Evolutionary conservation across 2,888 invertebrate species (phyloP).

Genomic region (Tenthredo amoena): DNA sequence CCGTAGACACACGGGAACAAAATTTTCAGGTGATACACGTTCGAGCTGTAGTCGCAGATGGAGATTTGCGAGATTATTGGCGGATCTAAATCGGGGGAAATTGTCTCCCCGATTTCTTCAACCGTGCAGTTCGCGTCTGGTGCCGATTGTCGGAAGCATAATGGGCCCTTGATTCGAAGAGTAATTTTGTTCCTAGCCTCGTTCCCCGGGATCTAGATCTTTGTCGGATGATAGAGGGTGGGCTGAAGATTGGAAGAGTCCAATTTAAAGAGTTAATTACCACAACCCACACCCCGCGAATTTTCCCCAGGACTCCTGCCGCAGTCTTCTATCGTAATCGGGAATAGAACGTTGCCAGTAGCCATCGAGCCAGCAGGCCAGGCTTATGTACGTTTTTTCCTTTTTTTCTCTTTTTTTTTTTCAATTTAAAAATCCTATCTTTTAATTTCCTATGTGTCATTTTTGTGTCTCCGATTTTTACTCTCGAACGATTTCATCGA

Average conservation of each 20-base stretch:
- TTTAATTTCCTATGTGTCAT: conserved; percentile 76
- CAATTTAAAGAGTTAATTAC: conserved; percentile 73
- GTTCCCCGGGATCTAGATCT: conserved; percentile 23
- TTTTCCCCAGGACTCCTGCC: neutral
- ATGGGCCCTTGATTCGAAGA: conserved; percentile 34
- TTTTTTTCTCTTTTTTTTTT: conserved; percentile 65
- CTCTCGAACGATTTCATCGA: conserved; percentile 29
- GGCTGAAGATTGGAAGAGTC: conserved; percentile 55
- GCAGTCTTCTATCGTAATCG: conserved; percentile 11
- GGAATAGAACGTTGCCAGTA: conserved; percentile 21
- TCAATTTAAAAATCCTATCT: conserved; percentile 75
- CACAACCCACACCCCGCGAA: conserved; percentile 51
- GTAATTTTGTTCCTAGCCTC: conserved; percentile 36
- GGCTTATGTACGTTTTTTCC: neutral
- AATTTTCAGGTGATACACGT: neutral
- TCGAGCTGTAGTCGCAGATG: neutral
- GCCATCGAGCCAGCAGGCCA: neutral
- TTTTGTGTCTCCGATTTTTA: conserved; percentile 48
- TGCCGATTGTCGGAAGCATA: neutral
- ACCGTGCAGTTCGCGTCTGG: neutral
- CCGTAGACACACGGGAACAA: too few species aligned
- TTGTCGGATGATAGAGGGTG: neutral
- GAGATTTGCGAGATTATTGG: neutral
- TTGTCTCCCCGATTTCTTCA: neutral
- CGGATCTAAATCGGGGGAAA: neutral